Conservation (phyloP, 2,797 vertebrate genomes). For the Semotilus atromaculatus region DNA sequence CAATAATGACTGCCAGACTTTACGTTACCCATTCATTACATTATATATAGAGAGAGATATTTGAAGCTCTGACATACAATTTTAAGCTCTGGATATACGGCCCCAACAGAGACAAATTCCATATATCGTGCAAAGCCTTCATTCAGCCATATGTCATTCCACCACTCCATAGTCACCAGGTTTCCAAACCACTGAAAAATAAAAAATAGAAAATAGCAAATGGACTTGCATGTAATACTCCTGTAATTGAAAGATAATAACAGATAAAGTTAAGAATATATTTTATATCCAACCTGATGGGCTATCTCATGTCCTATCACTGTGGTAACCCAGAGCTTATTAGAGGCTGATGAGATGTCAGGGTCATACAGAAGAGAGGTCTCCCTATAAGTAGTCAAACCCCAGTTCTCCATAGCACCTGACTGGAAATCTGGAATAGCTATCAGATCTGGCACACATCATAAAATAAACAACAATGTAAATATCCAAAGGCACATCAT, state of each 20-base stretch:
- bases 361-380: constrained; percentile 81
- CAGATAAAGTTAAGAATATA: neutral
- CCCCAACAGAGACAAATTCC: constrained; percentile 81
- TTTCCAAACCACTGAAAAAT: constrained; percentile 84
- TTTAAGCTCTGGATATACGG: constrained; percentile 79
- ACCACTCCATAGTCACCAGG: constrained; percentile 87
- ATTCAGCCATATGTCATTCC: constrained; percentile 85
- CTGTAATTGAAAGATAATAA: neutral
- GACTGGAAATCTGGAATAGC: constrained; percentile 83
- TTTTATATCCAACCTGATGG: constrained; percentile 75
- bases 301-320: constrained; percentile 84
- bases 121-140: constrained; percentile 85
- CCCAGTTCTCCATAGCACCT: constrained; percentile 88
- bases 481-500: neutral
- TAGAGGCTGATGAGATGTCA: constrained; percentile 77
- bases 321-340: constrained; percentile 81
- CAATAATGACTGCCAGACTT: neutral
- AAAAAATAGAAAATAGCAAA: neutral
- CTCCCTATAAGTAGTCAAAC: constrained; percentile 83
- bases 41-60: neutral
- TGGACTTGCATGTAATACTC: neutral
- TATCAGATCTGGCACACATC: constrained; percentile 75
- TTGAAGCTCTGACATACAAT: constrained; percentile 68
- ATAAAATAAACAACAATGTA: constrained; percentile 47
- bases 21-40: neutral